phyloP scores from a whole-genome alignment of 2,888 invertebrate species.

The Rhabditoides inermis region DNA sequence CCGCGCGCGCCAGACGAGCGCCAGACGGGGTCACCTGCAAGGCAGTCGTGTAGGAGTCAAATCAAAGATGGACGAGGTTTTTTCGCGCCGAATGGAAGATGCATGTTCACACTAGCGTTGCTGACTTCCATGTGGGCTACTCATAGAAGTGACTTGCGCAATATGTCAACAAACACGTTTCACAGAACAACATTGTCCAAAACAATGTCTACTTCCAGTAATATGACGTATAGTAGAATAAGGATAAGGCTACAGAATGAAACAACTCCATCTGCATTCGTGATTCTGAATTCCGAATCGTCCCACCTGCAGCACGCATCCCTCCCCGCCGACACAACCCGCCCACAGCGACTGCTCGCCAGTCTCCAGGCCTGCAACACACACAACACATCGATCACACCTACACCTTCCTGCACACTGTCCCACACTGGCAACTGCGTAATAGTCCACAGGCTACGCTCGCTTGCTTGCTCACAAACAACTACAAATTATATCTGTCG shows the following conservation, averaged over 20 bases:
- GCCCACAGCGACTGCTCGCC: slow-evolving; percentile 89
- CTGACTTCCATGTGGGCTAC: no score
- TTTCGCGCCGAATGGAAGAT: no score
- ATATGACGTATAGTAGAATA: no score
- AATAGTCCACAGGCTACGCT: neutral
- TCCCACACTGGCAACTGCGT: neutral
- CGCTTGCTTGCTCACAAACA: neutral
- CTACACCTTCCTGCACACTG: slow-evolving; percentile 84
- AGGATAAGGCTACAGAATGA: no score
- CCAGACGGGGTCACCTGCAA: slow-evolving; percentile 70
- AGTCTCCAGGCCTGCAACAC: slow-evolving; percentile 75
- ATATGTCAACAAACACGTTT: no score
- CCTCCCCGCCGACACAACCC: slow-evolving; percentile 58
- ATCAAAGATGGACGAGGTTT: neutral
- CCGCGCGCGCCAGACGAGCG: slow-evolving; percentile 68
- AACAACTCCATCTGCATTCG: no score
- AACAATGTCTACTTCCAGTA: no score
- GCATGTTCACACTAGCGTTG: no score
- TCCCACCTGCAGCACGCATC: slow-evolving; percentile 22
- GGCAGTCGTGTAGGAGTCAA: slow-evolving; percentile 53
- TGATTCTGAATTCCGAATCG: neutral
- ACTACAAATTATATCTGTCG: no score
- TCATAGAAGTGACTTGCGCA: no score
- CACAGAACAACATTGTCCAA: no score
- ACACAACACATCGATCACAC: slow-evolving; percentile 19